Evolutionary conservation across 2,888 invertebrate genomes (phyloP).

Genomic region (Pelosia muscerda): DNA sequence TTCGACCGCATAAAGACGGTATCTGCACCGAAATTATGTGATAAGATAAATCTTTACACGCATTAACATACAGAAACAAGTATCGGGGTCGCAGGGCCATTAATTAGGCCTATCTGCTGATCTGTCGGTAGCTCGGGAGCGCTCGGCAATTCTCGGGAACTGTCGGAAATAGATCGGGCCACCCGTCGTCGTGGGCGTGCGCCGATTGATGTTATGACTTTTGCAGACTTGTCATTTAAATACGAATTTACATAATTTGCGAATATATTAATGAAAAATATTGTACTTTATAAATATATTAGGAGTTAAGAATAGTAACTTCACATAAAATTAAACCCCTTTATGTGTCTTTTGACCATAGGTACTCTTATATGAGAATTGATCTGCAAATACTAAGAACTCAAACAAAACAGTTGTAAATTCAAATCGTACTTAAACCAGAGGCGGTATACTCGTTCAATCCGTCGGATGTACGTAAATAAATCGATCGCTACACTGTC

Average conservation of each 20-base stretch:
- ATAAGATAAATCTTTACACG: constrained; percentile 40
- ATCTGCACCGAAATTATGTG: constrained; percentile 22
- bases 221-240: not conserved
- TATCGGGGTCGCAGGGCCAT: constrained; percentile 34
- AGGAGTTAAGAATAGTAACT: too few relatives aligned
- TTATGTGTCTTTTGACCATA: too few relatives aligned
- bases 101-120: constrained; percentile 49
- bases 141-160: constrained; percentile 47
- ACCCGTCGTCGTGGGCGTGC: constrained; percentile 39
- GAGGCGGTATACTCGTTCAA: constrained; percentile 26
- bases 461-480: constrained; percentile 33
- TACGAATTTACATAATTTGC: too few relatives aligned
- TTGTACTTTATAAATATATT: too few relatives aligned
- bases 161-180: constrained; percentile 56
- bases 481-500: constrained; percentile 42
- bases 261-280: too few relatives aligned
- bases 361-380: not conserved
- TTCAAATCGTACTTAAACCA: constrained; percentile 17
- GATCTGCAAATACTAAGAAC: not conserved
- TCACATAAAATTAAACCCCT: too few relatives aligned
- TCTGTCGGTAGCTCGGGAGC: constrained; percentile 40
- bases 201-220: constrained; percentile 5
- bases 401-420: not conserved
- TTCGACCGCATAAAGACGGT: not conserved
- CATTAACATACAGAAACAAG: constrained; percentile 43